Evolutionary conservation across 2,113 vertebrate genomes (phyloP), one percentile per base, ranked within the genome.

Genomic region (Otis tarda): DNA sequence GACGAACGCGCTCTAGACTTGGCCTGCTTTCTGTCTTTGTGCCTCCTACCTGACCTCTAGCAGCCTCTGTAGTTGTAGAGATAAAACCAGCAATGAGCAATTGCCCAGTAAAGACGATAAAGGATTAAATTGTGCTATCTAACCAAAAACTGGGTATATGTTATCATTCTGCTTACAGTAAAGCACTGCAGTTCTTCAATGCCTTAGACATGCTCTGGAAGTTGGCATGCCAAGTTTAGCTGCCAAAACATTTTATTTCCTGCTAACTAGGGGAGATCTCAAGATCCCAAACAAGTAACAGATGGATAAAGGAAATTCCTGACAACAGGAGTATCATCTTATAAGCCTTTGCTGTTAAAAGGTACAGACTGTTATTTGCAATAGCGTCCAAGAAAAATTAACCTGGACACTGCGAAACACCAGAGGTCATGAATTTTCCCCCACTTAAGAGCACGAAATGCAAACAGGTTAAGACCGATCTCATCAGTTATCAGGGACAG

Each of bases 91-190:
- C 50, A 52, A 87, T 64, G 71, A 41, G 33, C 41, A 43, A 43
- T 16, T 43, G 15, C 41, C 45, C 69, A 83, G 82, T 81, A 94
- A 96, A 78, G 89, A 94, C 95, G 30, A 61, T 1, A 15, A 68
- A 68, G 65, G 67, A 47, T 79, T 89, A 87, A 85, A 37, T 39
- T 57, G 71, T 94, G 88, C 74, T 91, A 71, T 33, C 39, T 37
- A 67, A 81, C 65, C 61, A 74, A 65, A 94, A 96, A 92, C 83
- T 69, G 56, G 30, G 87, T 83, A 45, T 35, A 81, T 47, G 95
- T 95, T 88, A 83, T 35, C 69, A 30, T 27, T 86, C 74, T 91
- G 86, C 93, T 86, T 79, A 75, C 33, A 89, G 57, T 33, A 75
- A 90, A 47, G 56, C 27, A 60, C 71, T 65, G 86, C 79, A 93